Evolutionary conservation across 2,797 vertebrate species (phyloP), one percentile per base, ranked within the genome.

Genomic region (Sitta carolinensis): DNA sequence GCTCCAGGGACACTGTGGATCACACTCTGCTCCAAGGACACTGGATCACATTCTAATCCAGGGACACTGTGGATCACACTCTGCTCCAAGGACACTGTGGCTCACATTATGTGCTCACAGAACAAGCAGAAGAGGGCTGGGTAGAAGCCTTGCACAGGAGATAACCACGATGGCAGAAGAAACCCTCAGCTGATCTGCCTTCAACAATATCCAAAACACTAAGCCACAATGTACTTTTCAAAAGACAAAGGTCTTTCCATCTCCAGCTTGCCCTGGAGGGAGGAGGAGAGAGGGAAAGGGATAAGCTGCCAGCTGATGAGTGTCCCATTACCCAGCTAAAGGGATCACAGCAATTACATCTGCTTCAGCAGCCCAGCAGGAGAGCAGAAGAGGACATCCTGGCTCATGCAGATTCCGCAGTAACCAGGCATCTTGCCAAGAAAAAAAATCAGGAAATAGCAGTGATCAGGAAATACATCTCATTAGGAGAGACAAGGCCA

Each of bases 361-460:
- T 96, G 55, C 52, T 93, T 88, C 76, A 91, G 26, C 38, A 88
- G 66, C 91, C 69, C 92, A 93, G 94, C 89, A 88, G 59, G 69
- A 92, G 66, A 78, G 82, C 10, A 89, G 81, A 79, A 34, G 85
- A 96, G 54, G 87, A 95, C 92, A 93, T 85, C 89, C 83, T 82
- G 66, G 66, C 84, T 96, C 42, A 70, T 48, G 51, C 59, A 86
- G 63, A 94, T 93, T 96, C 89, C 1, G 43, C 93, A 96, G 93
- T 87, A 97, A 92, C 70, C 27, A 92, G 96, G 90, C 92, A 93
- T 42, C 73, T 95, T 78, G 92, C 91, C 91, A 96, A 86, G 69
- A 66, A 75, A 95, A 95, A 59, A 93, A 70, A 62, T 51, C 10
- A 5, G 69, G 58, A 92, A 94, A 93, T 50, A 94, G 82, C 87